phyloP scores from a whole-genome alignment of 2,888 invertebrate species.

The Melieria crassipennis region DNA sequence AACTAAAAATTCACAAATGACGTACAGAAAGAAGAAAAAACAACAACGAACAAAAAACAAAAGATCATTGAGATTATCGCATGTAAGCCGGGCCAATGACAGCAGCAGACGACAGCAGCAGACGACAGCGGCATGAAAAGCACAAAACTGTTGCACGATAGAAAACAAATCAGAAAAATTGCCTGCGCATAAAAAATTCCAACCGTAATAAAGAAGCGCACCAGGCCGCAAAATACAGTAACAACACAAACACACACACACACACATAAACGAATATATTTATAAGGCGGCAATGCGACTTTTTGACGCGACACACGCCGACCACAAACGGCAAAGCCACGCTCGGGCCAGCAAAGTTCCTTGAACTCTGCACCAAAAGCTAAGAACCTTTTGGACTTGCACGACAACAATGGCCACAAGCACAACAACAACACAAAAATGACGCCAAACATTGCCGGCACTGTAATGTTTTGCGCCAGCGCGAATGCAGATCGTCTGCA shows the following conservation, averaged over 20 bases:
- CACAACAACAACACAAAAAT: neutral
- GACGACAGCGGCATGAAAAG: neutral
- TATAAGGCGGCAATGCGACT: too few species aligned
- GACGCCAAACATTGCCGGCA: too few species aligned
- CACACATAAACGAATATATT: too few species aligned
- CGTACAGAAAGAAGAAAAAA: neutral
- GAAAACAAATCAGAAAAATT: neutral
- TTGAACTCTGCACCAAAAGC: constrained; percentile 37
- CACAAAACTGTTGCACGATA: neutral
- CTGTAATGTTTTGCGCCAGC: neutral
- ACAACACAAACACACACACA: too few species aligned
- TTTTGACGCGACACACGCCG: too few species aligned
- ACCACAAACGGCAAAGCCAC: constrained; percentile 35
- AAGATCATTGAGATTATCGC: constrained; percentile 20
- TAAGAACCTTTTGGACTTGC: constrained; percentile 26
- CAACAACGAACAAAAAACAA: constrained; percentile 2
- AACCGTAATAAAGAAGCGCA: too few species aligned
- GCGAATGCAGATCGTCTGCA: too few species aligned
- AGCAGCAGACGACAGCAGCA: neutral
- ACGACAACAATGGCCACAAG: neutral
- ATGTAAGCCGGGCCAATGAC: constrained; percentile 17
- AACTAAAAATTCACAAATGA: neutral
- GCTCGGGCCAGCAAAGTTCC: constrained; percentile 43
- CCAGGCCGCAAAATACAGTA: too few species aligned
- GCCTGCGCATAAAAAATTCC: too few species aligned